These are phyloP conservation scores for Ormyrus labotus DNA, from an alignment of 2,888 invertebrate genomes.

Conservation along the genomic window DNA sequence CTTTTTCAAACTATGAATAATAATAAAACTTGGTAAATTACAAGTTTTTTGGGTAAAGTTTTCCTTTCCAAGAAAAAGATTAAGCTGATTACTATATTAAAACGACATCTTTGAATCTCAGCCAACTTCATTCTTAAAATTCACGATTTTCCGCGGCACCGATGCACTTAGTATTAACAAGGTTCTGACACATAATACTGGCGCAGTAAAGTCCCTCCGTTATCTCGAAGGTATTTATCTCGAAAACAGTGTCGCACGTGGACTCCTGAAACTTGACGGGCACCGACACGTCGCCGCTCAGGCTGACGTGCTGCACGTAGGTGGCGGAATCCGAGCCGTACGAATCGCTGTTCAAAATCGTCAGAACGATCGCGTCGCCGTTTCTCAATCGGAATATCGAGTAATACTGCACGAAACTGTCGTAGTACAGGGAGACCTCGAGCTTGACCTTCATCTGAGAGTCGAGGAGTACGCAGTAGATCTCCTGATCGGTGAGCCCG, in stretches of 20 bases:
- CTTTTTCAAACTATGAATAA: no score
- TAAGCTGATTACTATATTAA: no score
- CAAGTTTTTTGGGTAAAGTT: no score
- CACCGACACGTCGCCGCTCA: background rate
- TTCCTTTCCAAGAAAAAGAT: no score
- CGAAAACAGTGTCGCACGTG: constrained; percentile 31
- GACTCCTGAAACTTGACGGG: constrained; percentile 40
- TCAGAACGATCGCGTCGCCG: constrained; percentile 34
- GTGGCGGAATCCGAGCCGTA: constrained; percentile 14
- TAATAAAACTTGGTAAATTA: no score
- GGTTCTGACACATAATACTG: constrained; percentile 20
- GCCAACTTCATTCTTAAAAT: constrained; percentile 5
- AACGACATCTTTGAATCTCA: no score
- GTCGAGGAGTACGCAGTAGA: constrained; percentile 36
- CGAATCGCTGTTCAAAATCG: constrained; percentile 33
- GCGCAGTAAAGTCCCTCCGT: constrained; percentile 19
- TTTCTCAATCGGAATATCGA: constrained; percentile 32
- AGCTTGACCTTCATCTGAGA: constrained; percentile 10
- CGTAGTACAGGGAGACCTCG: constrained; percentile 16
- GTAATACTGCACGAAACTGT: constrained; percentile 33
- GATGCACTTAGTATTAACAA: constrained; percentile 48
- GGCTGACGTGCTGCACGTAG: constrained; percentile 24
- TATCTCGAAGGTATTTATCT: constrained; percentile 36
- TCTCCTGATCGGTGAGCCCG: constrained; percentile 17
- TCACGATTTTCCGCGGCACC: constrained; percentile 15